Evolutionary conservation across 2,888 invertebrate genomes (phyloP).

Genomic region (Diarsia rubi): DNA sequence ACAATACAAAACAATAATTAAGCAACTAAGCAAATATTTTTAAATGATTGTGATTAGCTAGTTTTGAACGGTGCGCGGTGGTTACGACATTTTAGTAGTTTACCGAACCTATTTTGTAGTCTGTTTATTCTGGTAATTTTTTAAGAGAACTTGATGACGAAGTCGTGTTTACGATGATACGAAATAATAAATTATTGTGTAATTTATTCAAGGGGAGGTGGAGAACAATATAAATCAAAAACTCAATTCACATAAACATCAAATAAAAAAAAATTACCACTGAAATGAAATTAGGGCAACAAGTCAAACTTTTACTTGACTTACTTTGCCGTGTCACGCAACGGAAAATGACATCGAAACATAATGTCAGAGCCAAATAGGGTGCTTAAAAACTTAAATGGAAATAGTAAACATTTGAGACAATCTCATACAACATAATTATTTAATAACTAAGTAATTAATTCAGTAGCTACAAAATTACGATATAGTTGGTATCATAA

Average conservation of each 20-base stretch:
- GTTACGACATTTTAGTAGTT: background rate
- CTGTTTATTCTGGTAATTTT: background rate
- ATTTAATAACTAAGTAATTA: conserved; percentile 38
- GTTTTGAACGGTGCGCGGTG: background rate
- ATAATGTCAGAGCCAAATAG: conserved; percentile 79
- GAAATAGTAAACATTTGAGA: conserved; percentile 63
- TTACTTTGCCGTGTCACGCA: conserved; percentile 86
- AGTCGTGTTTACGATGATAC: conserved; percentile 50
- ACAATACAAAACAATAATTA: too few species aligned
- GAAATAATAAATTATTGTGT: conserved; percentile 46
- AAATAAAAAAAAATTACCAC: conserved; percentile 81
- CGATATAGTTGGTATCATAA: conserved; percentile 17
- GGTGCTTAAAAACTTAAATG: conserved; percentile 71
- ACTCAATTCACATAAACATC: conserved; percentile 80
- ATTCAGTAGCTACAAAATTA: conserved; percentile 1
- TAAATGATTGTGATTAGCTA: background rate
- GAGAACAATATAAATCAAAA: conserved; percentile 79
- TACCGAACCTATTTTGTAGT: background rate
- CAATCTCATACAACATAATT: conserved; percentile 37
- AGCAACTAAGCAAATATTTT: background rate
- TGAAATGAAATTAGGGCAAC: conserved; percentile 87
- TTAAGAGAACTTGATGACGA: conserved; percentile 34
- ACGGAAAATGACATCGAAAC: conserved; percentile 80
- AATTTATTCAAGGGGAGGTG: conserved; percentile 54
- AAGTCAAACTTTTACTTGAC: conserved; percentile 85